phyloP scores from a whole-genome alignment of 2,113 vertebrate genomes.

The Tetraodon nigroviridis region DNA sequence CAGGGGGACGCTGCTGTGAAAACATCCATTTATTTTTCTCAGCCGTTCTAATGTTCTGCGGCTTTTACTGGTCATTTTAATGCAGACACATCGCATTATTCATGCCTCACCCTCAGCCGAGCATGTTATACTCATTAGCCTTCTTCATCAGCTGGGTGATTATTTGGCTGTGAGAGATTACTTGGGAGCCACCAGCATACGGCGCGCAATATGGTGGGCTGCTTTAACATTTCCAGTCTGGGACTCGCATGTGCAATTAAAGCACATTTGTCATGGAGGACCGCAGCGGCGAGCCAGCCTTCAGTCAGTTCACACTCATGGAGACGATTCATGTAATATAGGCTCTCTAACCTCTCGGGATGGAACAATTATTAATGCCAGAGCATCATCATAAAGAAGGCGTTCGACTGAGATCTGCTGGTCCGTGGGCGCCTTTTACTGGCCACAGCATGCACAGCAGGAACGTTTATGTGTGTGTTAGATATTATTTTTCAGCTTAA shows the following conservation, averaged over 20 bases:
- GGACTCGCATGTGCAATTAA: slow-evolving; percentile 30
- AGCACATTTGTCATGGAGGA: slow-evolving; percentile 32
- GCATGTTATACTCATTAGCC: slow-evolving; percentile 57
- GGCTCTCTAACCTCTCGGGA: too few species aligned
- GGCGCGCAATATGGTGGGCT: slow-evolving; percentile 19
- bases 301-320: neutral
- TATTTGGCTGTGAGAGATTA: slow-evolving; percentile 45
- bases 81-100: slow-evolving; percentile 58
- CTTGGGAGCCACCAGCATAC: slow-evolving; percentile 25
- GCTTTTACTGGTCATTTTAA: slow-evolving; percentile 36
- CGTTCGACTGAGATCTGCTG: neutral
- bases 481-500: too few species aligned
- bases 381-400: too few species aligned
- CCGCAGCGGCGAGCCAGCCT: neutral
- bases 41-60: slow-evolving; percentile 39
- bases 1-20: slow-evolving; percentile 44
- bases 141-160: slow-evolving; percentile 36
- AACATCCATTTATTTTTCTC: slow-evolving; percentile 49
- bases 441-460: too few species aligned
- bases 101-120: slow-evolving; percentile 48
- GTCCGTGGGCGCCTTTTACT: neutral
- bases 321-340: neutral
- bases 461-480: neutral
- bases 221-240: slow-evolving; percentile 13
- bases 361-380: neutral